These are phyloP conservation scores for Sweltsa coloradensis DNA, from an alignment of 1,140 invertebrate genomes.

Conservation along the genomic window DNA sequence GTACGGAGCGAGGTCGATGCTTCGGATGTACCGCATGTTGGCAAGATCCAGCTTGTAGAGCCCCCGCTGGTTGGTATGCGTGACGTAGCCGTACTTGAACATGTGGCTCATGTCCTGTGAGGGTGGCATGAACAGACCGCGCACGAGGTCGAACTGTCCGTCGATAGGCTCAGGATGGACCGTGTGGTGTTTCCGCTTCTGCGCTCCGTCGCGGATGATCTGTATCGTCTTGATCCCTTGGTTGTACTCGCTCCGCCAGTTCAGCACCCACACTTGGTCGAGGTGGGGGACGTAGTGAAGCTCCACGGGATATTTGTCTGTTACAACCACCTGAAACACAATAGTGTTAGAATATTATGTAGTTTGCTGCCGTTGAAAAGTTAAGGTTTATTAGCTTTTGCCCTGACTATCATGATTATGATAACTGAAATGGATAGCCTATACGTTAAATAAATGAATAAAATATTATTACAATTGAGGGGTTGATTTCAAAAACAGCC, in stretches of 20 bases:
- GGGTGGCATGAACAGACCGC: conserved; percentile 56
- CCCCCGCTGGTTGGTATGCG: conserved; percentile 58
- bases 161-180: conserved; percentile 70
- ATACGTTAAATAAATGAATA: too few relatives aligned
- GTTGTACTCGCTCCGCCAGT: conserved; percentile 47
- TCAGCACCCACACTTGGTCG: conserved; percentile 70
- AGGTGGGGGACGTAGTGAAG: conserved; percentile 58
- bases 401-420: too few relatives aligned
- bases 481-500: too few relatives aligned
- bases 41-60: conserved; percentile 66
- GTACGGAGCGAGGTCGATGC: conserved; percentile 58
- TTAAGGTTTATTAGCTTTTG: too few relatives aligned
- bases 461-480: too few relatives aligned
- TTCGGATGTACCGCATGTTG: conserved; percentile 61
- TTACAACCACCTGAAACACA: conserved; percentile 47
- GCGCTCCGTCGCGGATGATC: conserved; percentile 61
- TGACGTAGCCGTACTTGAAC: conserved; percentile 67
- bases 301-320: conserved; percentile 61
- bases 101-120: conserved; percentile 43
- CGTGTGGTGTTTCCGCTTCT: conserved; percentile 63
- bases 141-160: conserved; percentile 64
- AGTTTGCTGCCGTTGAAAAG: too few relatives aligned
- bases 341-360: too few relatives aligned
- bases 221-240: conserved; percentile 59
- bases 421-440: too few relatives aligned